Base-by-base conservation (phyloP, 2,888 invertebrate species). In the Hyalella azteca region DNA sequence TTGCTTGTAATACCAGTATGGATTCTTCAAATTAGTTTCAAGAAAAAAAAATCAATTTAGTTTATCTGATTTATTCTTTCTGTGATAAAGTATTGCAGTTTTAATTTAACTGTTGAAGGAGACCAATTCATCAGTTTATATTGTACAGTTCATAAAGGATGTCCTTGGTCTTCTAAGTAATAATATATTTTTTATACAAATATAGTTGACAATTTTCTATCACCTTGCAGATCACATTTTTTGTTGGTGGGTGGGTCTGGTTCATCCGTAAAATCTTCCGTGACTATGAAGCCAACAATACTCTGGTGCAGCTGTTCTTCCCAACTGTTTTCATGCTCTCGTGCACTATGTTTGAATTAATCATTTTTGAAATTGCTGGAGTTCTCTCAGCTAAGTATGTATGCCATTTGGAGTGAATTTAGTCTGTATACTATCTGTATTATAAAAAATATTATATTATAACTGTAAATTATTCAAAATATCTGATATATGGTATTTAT, bases 311-410 rank as follows among this genome's bases (percentile, higher is more conserved):
- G 88, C 90, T 98, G 4, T 95, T 98, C 87, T 99, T 99, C 88
- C 97, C 98, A 0, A 91, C 94, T 39, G 99, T 97, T 48, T 96
- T 99, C 88, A 94, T 98, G 0, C 90, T 99, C 22, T 98, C 98
- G 36, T 97, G 98, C 87, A 96, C 97, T 2, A 97, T 99, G 96
- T 99, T 99, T 89, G 98, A 99, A 88, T 90, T 99, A 81, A 98
- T 99, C 83, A 99, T 99, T 87, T 99, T 99, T 90, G 99, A 99
- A 90, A 99, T 99, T 85, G 90, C 98, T 81, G 97, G 95, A 41
- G 92, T 97, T 85, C 90, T 99, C 84, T 96, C 97, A 87, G 92
- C 95, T 29, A 94, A 94, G 94, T 97, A 91, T 86, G 87, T 87
- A 85, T 85, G 87, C 87, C 73, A 39, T 15, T 11, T 66, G 22